These are phyloP conservation scores for Vanacampus margaritifer DNA, from an alignment of 2,113 vertebrate species.

Conservation along the genomic window DNA sequence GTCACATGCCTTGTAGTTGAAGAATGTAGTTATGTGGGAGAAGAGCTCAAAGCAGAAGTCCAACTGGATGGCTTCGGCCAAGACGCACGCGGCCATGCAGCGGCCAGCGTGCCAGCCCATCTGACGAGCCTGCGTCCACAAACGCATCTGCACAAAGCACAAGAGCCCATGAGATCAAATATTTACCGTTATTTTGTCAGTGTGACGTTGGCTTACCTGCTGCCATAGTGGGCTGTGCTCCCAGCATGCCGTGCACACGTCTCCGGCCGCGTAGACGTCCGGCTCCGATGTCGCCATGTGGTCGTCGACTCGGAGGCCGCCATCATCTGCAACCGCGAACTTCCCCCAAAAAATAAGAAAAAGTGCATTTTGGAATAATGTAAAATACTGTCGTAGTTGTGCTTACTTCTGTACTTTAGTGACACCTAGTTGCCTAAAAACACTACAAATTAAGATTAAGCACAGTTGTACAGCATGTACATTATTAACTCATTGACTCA, in stretches of 20 bases:
- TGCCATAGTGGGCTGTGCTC: slow-evolving; percentile 84
- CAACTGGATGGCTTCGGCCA: slow-evolving; percentile 76
- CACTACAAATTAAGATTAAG: not conserved
- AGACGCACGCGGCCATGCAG: slow-evolving; percentile 80
- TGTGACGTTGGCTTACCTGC: slow-evolving; percentile 72
- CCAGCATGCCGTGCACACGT: slow-evolving; percentile 87
- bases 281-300: slow-evolving; percentile 84
- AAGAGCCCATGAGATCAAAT: not conserved
- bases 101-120: slow-evolving; percentile 93
- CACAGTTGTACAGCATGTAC: not conserved
- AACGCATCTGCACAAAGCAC: slow-evolving; percentile 81
- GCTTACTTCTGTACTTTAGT: not conserved
- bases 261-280: slow-evolving; percentile 87
- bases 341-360: slow-evolving; percentile 35
- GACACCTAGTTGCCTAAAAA: slow-evolving; percentile 10
- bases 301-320: slow-evolving; percentile 82
- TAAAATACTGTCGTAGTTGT: not conserved
- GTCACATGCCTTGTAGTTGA: slow-evolving; percentile 87
- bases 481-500: too few species aligned
- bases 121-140: slow-evolving; percentile 97
- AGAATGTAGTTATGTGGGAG: slow-evolving; percentile 93
- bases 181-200: not conserved
- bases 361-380: not conserved
- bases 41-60: slow-evolving; percentile 98
- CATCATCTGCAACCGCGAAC: slow-evolving; percentile 83